These are phyloP conservation scores for Pseudonaja textilis DNA, from an alignment of 2,113 vertebrate species.

Conservation along the genomic window DNA sequence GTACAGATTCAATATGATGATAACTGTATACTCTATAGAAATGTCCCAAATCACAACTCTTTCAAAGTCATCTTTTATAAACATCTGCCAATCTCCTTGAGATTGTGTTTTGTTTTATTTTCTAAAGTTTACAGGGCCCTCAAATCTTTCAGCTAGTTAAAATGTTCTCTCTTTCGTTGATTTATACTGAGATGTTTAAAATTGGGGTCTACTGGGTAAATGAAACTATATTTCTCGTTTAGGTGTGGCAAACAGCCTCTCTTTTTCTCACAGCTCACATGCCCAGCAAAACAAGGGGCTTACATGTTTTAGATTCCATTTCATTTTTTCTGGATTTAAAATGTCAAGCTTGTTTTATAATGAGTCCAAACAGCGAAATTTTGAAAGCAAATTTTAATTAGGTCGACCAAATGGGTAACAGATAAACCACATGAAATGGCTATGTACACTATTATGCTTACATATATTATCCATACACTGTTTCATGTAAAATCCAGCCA, in stretches of 20 bases:
- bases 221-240: slow-evolving; percentile 54
- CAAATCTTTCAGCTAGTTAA: background rate
- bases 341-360: slow-evolving; percentile 31
- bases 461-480: slow-evolving; percentile 16
- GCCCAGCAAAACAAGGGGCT: slow-evolving; percentile 27
- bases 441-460: background rate
- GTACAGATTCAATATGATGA: background rate
- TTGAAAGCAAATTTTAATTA: slow-evolving; percentile 41
- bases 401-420: slow-evolving; percentile 23
- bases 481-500: slow-evolving; percentile 40
- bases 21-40: background rate
- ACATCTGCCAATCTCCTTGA: background rate
- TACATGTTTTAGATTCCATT: slow-evolving; percentile 28
- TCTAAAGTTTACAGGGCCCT: background rate
- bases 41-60: background rate
- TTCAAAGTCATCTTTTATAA: background rate
- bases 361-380: background rate
- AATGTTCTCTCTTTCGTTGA: background rate
- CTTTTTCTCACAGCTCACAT: slow-evolving; percentile 32
- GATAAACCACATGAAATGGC: slow-evolving; percentile 35
- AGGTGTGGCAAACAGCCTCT: slow-evolving; percentile 26
- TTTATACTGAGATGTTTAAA: slow-evolving; percentile 9
- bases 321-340: slow-evolving; percentile 44
- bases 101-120: background rate
- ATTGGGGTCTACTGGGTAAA: slow-evolving; percentile 45